Base-by-base conservation (phyloP, 1,140 invertebrate species). In the Phortica variegata region DNA sequence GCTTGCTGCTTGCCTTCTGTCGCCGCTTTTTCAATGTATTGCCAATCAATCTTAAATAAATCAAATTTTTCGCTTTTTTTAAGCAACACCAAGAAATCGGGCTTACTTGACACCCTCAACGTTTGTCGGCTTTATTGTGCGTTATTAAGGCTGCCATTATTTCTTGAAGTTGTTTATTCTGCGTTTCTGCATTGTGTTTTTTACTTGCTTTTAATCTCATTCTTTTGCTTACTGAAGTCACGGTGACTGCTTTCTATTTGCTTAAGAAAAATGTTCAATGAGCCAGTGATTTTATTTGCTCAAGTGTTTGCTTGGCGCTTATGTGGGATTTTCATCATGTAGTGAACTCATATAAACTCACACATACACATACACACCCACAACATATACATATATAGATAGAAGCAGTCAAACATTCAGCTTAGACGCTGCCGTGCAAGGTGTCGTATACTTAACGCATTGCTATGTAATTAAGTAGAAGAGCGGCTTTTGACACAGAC, bases 41-140 rank as follows among this genome's bases (percentile, higher is more conserved):
- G 47, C 36, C 58, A 69, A 68, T 61, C 61, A 53, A 61, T 58
- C 47, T 56, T 44, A 54, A 60, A 60, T 52, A 70, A 70, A 65
- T 65, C 65, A 61, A 70, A 69, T 69, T 40, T 19, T 13, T 43
- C 34, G 38, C 42, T 13, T 51, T 12, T 23, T 33, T 47, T 40
- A n/a, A n/a, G n/a, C n/a, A n/a, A n/a, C n/a, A n/a, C n/a, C n/a
- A n/a, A n/a, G n/a, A n/a, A n/a, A n/a, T n/a, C n/a, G n/a, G n/a
- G n/a, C n/a, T n/a, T 32, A 3, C 12, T 38, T 38, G 36, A n/a
- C 45, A 10, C 8, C 16, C 15, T n/a, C 31, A 23, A 10, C 42
- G 26, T 38, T 37, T 20, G 34, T n/a, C 38, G 4, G 13, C 31
- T 38, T 17, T 41, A 34, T 36, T 54, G 32, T 15, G 36, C 32